Percentiles rank a stretch among this genome's conserved stretches.
Conservation (phyloP, 53 echinoderm and acorn worm species). For the Echinarachnius parma region DNA sequence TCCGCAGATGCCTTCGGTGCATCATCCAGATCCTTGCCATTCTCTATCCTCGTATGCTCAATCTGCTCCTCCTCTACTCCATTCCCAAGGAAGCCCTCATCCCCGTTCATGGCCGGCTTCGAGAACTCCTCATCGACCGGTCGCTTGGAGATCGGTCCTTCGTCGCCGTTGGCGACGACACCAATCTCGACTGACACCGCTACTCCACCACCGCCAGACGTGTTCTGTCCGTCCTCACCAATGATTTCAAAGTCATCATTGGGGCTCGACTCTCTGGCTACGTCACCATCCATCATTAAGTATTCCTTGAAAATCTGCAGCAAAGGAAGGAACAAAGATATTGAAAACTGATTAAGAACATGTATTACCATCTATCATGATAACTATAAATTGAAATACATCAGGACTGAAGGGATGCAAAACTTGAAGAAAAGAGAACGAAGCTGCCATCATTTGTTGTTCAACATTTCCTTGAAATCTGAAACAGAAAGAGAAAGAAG, state of each 20-base stretch:
- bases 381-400: background rate
- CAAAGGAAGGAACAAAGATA: slow-evolving; percentile 3
- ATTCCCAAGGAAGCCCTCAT: background rate
- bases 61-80: slow-evolving; percentile 16
- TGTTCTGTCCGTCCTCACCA: slow-evolving; percentile 21
- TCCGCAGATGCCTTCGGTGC: slow-evolving; percentile 39
- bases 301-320: slow-evolving; percentile 36
- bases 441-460: too few species aligned
- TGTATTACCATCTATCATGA: background rate
- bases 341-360: background rate
- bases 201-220: slow-evolving; percentile 25
- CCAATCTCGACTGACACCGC: slow-evolving; percentile 43
- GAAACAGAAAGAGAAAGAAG: background rate
- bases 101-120: background rate
- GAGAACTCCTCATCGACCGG: slow-evolving; percentile 27
- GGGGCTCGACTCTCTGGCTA: slow-evolving; percentile 25
- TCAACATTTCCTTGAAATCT: background rate
- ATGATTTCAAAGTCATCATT: slow-evolving; percentile 48
- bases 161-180: slow-evolving; percentile 23
- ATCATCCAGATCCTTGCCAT: background rate
- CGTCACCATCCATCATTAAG: slow-evolving; percentile 43
- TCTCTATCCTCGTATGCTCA: slow-evolving; percentile 1
- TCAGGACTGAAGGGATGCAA: background rate
- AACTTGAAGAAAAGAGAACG: background rate
- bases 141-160: slow-evolving; percentile 32